Conservation (phyloP, 2,113 vertebrate genomes). For the Notarius lentiginosus region DNA sequence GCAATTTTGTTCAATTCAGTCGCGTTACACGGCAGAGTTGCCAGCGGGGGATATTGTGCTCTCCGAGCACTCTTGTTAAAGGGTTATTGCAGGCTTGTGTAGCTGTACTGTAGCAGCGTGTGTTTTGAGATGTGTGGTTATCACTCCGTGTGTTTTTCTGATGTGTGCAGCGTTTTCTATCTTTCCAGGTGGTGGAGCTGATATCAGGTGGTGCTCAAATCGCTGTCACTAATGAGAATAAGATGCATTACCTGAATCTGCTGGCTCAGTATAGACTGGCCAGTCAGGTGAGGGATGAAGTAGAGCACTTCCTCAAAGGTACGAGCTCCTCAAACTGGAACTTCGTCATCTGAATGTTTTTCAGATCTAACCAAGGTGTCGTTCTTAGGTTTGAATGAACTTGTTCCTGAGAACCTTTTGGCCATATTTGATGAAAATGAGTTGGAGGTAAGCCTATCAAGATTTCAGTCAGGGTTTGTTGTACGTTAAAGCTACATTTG, state of each 20-base stretch:
- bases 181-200: constrained; percentile 86
- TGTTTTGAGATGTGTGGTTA: background rate
- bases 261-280: constrained; percentile 92
- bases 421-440: constrained; percentile 99
- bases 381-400: constrained; percentile 87
- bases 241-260: constrained; percentile 95
- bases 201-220: constrained; percentile 91
- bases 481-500: background rate
- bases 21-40: too few relatives aligned
- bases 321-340: constrained; percentile 38
- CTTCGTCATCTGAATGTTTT: background rate
- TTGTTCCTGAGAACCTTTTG: constrained; percentile 96
- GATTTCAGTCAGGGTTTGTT: background rate
- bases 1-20: too few relatives aligned
- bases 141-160: background rate
- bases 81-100: background rate
- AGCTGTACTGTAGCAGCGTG: background rate
- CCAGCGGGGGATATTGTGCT: too few relatives aligned
- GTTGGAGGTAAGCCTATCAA: constrained; percentile 81
- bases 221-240: constrained; percentile 93
- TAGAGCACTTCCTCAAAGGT: constrained; percentile 99
- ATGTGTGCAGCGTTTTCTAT: background rate
- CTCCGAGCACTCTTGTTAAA: background rate
- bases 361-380: constrained; percentile 44
- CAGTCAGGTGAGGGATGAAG: constrained; percentile 94